Evolutionary conservation across 2,113 vertebrate species (phyloP).

Genomic region (Calonectris borealis): DNA sequence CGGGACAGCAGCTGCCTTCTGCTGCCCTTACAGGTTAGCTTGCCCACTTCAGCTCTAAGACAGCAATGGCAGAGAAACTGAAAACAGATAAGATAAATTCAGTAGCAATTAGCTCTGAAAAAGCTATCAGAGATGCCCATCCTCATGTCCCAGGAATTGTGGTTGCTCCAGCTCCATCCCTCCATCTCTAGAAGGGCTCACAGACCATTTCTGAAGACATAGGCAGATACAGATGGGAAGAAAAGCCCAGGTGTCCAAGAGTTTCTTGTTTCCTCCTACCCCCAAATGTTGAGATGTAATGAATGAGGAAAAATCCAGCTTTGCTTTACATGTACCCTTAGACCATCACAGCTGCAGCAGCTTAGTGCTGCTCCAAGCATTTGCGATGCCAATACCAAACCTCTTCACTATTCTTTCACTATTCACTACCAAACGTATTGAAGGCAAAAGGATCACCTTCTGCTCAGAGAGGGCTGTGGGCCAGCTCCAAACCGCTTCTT

Average conservation of each 20-base stretch:
- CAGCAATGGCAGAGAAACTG: neutral
- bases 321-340: neutral
- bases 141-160: neutral
- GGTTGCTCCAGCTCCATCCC: neutral
- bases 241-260: neutral
- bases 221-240: neutral
- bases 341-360: neutral
- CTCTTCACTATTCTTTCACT: neutral
- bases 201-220: neutral
- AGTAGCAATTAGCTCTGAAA: neutral
- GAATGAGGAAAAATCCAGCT: neutral
- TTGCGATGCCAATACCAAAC: neutral
- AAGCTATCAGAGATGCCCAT: neutral
- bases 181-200: neutral
- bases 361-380: neutral
- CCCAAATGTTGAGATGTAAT: neutral
- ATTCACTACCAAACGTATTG: neutral
- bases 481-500: neutral
- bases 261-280: neutral
- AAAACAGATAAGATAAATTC: neutral
- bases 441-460: neutral
- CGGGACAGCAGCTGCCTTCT: neutral
- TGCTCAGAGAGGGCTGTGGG: neutral
- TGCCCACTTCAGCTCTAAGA: neutral
- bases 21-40: neutral